Percentiles rank a stretch among this genome's conserved stretches.
phyloP scores from a whole-genome alignment of 1,140 invertebrate species.

The Orius insidiosus region DNA sequence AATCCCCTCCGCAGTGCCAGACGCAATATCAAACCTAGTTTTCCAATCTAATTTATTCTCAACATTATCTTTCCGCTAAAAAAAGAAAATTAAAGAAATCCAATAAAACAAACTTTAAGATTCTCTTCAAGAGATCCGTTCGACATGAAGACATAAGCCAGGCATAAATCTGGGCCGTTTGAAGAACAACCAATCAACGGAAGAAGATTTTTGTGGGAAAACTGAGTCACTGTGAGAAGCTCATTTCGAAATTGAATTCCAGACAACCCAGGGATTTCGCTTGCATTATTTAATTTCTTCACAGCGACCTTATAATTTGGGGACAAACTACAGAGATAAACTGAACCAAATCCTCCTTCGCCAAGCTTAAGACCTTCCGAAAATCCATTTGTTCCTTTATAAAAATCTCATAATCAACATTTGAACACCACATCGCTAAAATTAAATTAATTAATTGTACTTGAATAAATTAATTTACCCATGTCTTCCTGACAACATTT shows the following conservation, averaged over 20 bases:
- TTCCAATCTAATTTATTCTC: slow-evolving; percentile 22
- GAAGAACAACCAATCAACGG: slow-evolving; percentile 43
- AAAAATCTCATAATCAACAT: slow-evolving; percentile 4
- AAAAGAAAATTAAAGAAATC: not conserved
- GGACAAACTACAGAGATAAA: slow-evolving; percentile 35
- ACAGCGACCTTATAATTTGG: slow-evolving; percentile 35
- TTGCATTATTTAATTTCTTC: slow-evolving; percentile 39
- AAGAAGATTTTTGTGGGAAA: slow-evolving; percentile 48
- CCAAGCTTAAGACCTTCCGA: slow-evolving; percentile 40
- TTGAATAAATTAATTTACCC: too few species aligned
- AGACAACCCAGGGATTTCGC: slow-evolving; percentile 21
- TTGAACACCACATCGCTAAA: not conserved
- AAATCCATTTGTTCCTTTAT: slow-evolving; percentile 15
- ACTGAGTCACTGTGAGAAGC: slow-evolving; percentile 28
- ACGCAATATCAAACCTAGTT: slow-evolving; percentile 37
- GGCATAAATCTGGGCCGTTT: slow-evolving; percentile 40
- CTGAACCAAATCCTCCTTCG: slow-evolving; percentile 48
- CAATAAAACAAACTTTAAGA: slow-evolving; percentile 23
- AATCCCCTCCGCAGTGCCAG: slow-evolving; percentile 40
- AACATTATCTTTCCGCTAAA: not conserved
- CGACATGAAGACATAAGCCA: slow-evolving; percentile 48
- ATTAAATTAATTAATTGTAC: too few species aligned
- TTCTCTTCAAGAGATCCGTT: slow-evolving; percentile 48
- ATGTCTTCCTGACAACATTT: too few species aligned
- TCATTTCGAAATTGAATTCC: slow-evolving; percentile 14